Percentiles rank a stretch among this genome's conserved stretches.
Evolutionary conservation across 2,888 invertebrate species (phyloP).

Genomic region (Lepidochitona cinerea): DNA sequence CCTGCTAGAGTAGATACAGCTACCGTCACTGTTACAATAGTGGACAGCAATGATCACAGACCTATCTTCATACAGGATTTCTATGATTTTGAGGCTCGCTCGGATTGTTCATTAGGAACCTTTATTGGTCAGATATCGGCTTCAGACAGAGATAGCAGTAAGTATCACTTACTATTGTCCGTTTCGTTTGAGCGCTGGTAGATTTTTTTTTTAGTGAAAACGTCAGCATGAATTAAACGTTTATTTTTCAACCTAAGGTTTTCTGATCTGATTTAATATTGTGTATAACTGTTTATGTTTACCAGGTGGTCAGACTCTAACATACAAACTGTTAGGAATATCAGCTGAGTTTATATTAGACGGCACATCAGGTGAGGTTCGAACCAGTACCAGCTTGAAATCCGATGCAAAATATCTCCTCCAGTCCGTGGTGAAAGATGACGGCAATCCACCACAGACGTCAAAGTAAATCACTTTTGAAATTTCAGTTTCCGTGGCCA

Average conservation of each 20-base stretch:
- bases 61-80: neutral
- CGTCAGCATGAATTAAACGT: no score
- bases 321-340: neutral
- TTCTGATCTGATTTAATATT: no score
- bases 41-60: neutral
- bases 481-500: no score
- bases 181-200: no score
- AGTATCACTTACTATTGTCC: no score
- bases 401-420: neutral
- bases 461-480: neutral
- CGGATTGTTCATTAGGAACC: neutral
- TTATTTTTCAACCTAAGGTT: no score
- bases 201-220: no score
- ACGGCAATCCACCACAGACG: neutral
- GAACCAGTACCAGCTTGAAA: neutral
- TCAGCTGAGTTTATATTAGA: neutral
- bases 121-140: neutral
- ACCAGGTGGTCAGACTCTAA: neutral
- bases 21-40: neutral
- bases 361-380: neutral
- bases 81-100: neutral
- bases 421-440: neutral
- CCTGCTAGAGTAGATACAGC: neutral
- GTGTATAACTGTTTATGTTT: neutral
- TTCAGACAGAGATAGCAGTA: neutral